These are phyloP conservation scores for Pteria penguin DNA, from an alignment of 2,888 invertebrate genomes.

Conservation along the genomic window DNA sequence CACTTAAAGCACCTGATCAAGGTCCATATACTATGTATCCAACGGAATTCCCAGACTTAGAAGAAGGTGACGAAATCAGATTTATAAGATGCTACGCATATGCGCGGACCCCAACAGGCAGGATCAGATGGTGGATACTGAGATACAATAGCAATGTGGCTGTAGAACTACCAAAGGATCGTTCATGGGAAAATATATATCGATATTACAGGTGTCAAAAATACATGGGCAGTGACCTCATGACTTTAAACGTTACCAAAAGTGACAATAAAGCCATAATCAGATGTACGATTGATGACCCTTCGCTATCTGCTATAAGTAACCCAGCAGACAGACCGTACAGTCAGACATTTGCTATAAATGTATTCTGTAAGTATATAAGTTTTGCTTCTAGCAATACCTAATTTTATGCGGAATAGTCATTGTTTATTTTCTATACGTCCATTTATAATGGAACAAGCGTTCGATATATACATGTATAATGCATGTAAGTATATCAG, in stretches of 20 bases:
- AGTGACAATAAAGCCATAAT: conserved; percentile 22
- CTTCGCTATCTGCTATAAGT: background rate
- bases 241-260: background rate
- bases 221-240: conserved; percentile 19
- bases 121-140: conserved; percentile 31
- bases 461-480: no score
- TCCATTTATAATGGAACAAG: no score
- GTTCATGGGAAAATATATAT: background rate
- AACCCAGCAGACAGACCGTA: background rate
- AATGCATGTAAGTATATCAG: no score
- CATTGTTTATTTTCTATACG: no score
- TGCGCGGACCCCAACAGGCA: conserved; percentile 35
- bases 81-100: conserved; percentile 41
- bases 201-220: conserved; percentile 6
- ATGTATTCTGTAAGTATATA: conserved; percentile 39
- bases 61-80: conserved; percentile 14
- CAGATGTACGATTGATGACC: conserved; percentile 24
- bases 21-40: background rate
- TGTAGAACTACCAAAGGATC: background rate
- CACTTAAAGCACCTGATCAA: background rate
- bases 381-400: no score
- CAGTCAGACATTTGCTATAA: conserved; percentile 5
- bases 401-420: no score
- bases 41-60: conserved; percentile 3
- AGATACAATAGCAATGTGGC: background rate